phyloP scores from a whole-genome alignment of 2,113 vertebrate genomes.

The Anthoscopus minutus region DNA sequence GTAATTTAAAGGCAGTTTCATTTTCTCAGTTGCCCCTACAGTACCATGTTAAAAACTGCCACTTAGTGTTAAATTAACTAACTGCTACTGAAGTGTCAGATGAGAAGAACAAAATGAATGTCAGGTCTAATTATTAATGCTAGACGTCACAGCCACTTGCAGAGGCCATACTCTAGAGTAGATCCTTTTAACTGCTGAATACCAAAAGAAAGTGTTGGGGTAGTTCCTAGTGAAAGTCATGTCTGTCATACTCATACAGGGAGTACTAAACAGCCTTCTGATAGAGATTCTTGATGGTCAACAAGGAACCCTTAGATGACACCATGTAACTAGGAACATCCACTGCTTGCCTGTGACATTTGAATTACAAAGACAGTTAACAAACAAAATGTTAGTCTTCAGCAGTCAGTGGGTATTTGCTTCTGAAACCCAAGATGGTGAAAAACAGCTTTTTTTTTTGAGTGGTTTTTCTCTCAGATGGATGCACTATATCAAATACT shows the following conservation, averaged over 20 bases:
- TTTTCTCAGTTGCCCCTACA: neutral
- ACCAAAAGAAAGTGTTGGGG: neutral
- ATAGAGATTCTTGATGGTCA: neutral
- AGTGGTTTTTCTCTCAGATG: neutral
- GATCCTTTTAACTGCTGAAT: neutral
- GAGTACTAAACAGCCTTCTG: neutral
- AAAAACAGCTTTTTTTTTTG: neutral
- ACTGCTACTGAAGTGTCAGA: neutral
- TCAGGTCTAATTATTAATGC: neutral
- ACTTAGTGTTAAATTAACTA: neutral
- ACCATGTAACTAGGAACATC: neutral
- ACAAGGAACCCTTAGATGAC: neutral
- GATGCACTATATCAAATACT: neutral
- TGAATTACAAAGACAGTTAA: neutral
- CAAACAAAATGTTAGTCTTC: neutral
- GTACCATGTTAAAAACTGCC: neutral
- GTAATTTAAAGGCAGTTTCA: neutral
- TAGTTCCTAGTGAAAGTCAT: neutral
- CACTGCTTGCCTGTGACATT: neutral
- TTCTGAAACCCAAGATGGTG: neutral
- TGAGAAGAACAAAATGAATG: neutral
- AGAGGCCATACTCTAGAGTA: neutral
- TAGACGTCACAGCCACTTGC: neutral
- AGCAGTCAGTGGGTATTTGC: neutral
- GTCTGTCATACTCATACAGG: neutral